Evolutionary conservation across 2,797 vertebrate species (phyloP).

Genomic region (Botia kubotai): DNA sequence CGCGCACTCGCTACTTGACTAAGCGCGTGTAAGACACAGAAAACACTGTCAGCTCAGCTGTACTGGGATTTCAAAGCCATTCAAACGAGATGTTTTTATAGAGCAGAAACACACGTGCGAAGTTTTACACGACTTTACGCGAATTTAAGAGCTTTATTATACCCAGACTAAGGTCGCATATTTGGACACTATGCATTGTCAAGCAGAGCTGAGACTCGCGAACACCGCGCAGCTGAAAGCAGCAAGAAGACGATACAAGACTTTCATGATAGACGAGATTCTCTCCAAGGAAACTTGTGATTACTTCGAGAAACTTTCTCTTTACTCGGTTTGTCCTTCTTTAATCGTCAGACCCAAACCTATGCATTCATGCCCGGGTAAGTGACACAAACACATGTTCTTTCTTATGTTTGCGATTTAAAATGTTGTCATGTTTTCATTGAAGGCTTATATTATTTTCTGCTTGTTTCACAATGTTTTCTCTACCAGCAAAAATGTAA

Average conservation of each 20-base stretch:
- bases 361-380: slow-evolving; percentile 93
- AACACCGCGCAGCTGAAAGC: slow-evolving; percentile 87
- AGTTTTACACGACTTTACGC: slow-evolving; percentile 1
- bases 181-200: slow-evolving; percentile 88
- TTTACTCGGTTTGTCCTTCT: slow-evolving; percentile 92
- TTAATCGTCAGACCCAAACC: slow-evolving; percentile 93
- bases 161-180: slow-evolving; percentile 40
- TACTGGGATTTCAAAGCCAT: slow-evolving; percentile 26
- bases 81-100: slow-evolving; percentile 24
- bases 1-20: slow-evolving; percentile 62
- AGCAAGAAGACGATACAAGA: slow-evolving; percentile 97
- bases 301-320: slow-evolving; percentile 97
- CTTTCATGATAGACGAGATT: slow-evolving; percentile 99
- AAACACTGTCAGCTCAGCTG: slow-evolving; percentile 58
- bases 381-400: slow-evolving; percentile 62
- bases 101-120: not conserved
- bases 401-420: not conserved
- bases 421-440: not conserved
- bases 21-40: slow-evolving; percentile 50
- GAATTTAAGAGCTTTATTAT: not conserved
- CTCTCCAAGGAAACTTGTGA: slow-evolving; percentile 97
- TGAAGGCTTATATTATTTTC: not conserved
- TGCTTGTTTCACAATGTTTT: not conserved
- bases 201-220: slow-evolving; percentile 86
- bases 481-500: too few species aligned